A percentile compares a stretch with the other conserved stretches of the same genome.
phyloP scores from a whole-genome alignment of 2,113 vertebrate genomes.

The Ploceus nigricollis region DNA sequence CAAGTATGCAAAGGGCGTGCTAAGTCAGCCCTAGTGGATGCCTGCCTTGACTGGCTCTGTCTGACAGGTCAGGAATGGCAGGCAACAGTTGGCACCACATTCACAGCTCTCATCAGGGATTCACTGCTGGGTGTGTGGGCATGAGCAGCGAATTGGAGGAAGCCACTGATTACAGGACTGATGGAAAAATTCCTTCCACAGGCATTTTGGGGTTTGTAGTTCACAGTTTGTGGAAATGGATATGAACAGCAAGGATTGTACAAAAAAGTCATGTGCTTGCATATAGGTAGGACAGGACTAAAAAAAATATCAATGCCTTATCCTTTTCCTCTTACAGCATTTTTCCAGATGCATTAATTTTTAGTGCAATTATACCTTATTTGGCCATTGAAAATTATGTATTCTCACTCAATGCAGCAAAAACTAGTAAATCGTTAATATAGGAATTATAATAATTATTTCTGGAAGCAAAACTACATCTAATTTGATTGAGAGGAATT shows the following conservation, averaged over 20 bases:
- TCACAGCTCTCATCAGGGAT: background rate
- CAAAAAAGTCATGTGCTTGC: background rate
- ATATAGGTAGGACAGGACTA: background rate
- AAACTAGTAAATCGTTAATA: background rate
- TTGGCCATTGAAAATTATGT: background rate
- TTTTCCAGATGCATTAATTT: background rate
- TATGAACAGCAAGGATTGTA: background rate
- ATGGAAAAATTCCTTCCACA: background rate
- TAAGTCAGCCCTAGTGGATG: background rate
- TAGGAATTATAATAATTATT: background rate
- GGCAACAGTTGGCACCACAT: background rate
- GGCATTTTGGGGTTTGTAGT: background rate
- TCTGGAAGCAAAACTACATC: background rate
- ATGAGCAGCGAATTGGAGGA: background rate
- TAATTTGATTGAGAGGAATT: background rate
- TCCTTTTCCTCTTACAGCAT: fast-evolving
- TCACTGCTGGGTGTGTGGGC: background rate
- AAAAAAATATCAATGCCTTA: background rate
- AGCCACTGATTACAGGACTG: background rate
- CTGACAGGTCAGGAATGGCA: background rate
- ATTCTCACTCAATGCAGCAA: background rate
- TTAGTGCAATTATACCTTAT: background rate
- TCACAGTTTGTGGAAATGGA: background rate
- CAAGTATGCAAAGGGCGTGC: background rate
- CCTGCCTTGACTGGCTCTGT: background rate